These are phyloP conservation scores for Leptura quadrifasciata DNA, from an alignment of 2,888 invertebrate species.

Conservation along the genomic window DNA sequence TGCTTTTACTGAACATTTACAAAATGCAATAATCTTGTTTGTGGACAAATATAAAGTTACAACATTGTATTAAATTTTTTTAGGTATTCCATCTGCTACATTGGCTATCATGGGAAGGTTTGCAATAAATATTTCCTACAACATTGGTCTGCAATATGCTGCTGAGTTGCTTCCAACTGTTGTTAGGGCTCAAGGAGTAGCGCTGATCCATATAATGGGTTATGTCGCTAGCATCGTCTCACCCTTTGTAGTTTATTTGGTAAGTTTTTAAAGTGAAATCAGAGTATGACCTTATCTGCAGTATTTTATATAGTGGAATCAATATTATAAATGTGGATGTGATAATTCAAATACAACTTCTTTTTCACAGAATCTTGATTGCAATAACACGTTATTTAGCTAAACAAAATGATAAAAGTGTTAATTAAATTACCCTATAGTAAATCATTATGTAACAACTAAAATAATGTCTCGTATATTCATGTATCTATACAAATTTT, in stretches of 20 bases:
- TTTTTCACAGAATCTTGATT: too few species aligned
- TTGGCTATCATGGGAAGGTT: slow-evolving; percentile 89
- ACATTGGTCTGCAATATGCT: slow-evolving; percentile 92
- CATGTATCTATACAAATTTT: too few species aligned
- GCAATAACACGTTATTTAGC: too few species aligned
- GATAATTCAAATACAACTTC: too few species aligned
- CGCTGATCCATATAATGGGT: slow-evolving; percentile 91
- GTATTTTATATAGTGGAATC: too few species aligned
- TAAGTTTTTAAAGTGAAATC: slow-evolving; percentile 70
- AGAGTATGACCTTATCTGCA: neutral
- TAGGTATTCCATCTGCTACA: slow-evolving; percentile 84
- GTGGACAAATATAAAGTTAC: slow-evolving; percentile 9
- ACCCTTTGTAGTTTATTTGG: slow-evolving; percentile 90
- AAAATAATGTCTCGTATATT: too few species aligned
- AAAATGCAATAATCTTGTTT: neutral
- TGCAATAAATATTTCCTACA: slow-evolving; percentile 92
- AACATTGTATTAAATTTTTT: slow-evolving; percentile 47
- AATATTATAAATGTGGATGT: too few species aligned
- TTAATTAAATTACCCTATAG: slow-evolving; percentile 22
- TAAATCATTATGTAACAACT: too few species aligned
- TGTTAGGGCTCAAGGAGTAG: slow-evolving; percentile 90
- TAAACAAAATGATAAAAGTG: neutral
- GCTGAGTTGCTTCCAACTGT: slow-evolving; percentile 92
- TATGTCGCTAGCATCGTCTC: slow-evolving; percentile 89
- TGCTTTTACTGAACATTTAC: neutral